Base-by-base conservation (phyloP, 1,140 invertebrate species). In the Catajapyx aquilonaris region DNA sequence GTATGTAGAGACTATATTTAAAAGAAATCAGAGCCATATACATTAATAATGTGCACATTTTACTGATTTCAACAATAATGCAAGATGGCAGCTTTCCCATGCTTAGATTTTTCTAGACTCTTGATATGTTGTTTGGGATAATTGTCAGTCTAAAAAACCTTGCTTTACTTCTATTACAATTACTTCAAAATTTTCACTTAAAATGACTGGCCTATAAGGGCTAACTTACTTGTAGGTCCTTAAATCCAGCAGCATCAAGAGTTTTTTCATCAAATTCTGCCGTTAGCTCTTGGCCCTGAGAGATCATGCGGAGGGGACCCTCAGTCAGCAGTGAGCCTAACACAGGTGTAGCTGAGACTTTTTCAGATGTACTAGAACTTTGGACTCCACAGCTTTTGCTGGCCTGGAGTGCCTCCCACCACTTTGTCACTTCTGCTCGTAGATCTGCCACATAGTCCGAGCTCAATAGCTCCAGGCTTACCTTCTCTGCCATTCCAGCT, bases 261-360 rank as follows among this genome's bases (percentile, higher is more conserved):
- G 76, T 81, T 45, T 88, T 81, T 49, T 93, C 86, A 52, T 94
- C 88, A 49, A 80, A 83, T 44, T 94, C 86, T n/a, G 81, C 76
- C 0, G 81, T 84, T 2, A 94, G 57, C 52, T 94, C 88, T 53
- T 91, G 86, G 0, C 87, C 87, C 52, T 87, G 79, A 0, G 84
- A 88, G 32, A 93, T 90, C 64, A 93, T 87, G 31, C 87, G 58
- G 19, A 93, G 73, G 0, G 80, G 80, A 0, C 81, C 81, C 51
- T 86, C 81, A 1, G 70, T 77, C 1, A 77, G 55, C 4, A 76
- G 46, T 3, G 73, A 63, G 0, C 73, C 73, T 5, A 76, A 41
- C 0, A 64, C 60, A 2, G 61, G 59, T 31, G 54, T 51, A 32
- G 37, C 42, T 15, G 20, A 28, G 5, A 32, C 18, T 16, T 45